Base-by-base conservation (phyloP, 2,888 invertebrate species). In the Buathra laborator region DNA sequence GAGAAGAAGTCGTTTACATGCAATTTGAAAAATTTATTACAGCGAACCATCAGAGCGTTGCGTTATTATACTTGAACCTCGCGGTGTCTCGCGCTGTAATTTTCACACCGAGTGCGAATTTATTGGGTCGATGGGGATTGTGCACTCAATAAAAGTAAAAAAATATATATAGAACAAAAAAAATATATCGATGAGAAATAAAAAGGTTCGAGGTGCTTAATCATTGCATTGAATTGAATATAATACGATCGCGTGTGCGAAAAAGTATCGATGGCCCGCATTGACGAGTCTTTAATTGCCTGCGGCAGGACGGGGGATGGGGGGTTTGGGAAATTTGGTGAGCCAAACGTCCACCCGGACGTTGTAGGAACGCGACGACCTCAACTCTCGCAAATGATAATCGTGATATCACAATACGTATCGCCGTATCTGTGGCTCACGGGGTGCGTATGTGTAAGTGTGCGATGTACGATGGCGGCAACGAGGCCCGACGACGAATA, bases 401-500 rank as follows among this genome's bases (percentile, higher is more conserved):
- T 88, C 88, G 88, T 86, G 88, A 87, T 86, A 88, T 86, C 84
- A 88, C 85, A 88, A 88, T 72, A 16, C 16, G 29, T 56, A 12
- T 56, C 19, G 14, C n/a, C 16, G n/a, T 24, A 12, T 56, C 14
- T 12, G 46, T 48, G 12, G 24, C 9, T 4, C n/a, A 14, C 37
- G 9, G n/a, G 66, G 87, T 86, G 85, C 24, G 70, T 51, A n/a
- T 29, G 46, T 46, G 67, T 10, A 67, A 44, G 37, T 48, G 37
- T 10, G 12, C 24, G 29, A 29, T 62, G 56, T 56, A 32, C 19
- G 44, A 79, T 76, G 68, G 59, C 66, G 46, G 62, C 43, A 68
- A 76, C 64, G 66, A 32, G 5, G 56, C 37, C 4, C 37, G 32
- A 53, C 51, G 46, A 70, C 71, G 74, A 59, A 48, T 74, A 81